phyloP scores from a whole-genome alignment of 2,888 invertebrate species.

The Drosophila aldrichi region DNA sequence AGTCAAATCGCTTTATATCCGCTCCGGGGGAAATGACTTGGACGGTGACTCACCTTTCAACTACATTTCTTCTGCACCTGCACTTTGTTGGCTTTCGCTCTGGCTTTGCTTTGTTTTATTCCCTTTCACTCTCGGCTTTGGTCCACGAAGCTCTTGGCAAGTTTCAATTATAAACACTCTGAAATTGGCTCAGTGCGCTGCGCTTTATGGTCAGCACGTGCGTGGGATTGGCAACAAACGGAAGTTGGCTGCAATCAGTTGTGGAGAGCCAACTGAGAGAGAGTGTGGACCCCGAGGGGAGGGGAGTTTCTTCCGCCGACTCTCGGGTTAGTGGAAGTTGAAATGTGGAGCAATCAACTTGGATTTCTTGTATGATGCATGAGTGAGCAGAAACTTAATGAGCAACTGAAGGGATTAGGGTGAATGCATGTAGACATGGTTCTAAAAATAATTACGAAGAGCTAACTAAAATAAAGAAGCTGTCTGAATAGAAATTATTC shows the following conservation, averaged over 20 bases:
- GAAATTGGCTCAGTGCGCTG: conserved; percentile 62
- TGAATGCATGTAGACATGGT: neutral
- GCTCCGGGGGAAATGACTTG: conserved; percentile 47
- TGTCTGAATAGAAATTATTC: no score
- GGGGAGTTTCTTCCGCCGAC: neutral
- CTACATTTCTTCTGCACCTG: conserved; percentile 24
- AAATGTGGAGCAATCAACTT: conserved; percentile 17
- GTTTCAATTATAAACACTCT: conserved; percentile 68
- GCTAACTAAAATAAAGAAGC: no score
- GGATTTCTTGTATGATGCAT: conserved; percentile 1
- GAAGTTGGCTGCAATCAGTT: conserved; percentile 44
- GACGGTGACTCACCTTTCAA: conserved; percentile 35
- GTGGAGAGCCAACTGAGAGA: no score
- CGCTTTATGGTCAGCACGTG: conserved; percentile 58
- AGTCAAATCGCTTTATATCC: conserved; percentile 70
- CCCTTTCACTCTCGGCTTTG: conserved; percentile 10
- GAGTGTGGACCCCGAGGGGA: neutral
- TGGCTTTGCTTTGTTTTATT: conserved; percentile 15
- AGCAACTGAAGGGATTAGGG: neutral
- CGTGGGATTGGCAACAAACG: conserved; percentile 50
- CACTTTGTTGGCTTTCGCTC: neutral
- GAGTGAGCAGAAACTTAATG: conserved; percentile 8
- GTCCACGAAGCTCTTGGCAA: conserved; percentile 19
- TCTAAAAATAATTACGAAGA: neutral
- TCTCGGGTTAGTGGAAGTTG: neutral